Evolutionary conservation across 2,888 invertebrate genomes (phyloP).

Genomic region (Onthophagus sagittarius): DNA sequence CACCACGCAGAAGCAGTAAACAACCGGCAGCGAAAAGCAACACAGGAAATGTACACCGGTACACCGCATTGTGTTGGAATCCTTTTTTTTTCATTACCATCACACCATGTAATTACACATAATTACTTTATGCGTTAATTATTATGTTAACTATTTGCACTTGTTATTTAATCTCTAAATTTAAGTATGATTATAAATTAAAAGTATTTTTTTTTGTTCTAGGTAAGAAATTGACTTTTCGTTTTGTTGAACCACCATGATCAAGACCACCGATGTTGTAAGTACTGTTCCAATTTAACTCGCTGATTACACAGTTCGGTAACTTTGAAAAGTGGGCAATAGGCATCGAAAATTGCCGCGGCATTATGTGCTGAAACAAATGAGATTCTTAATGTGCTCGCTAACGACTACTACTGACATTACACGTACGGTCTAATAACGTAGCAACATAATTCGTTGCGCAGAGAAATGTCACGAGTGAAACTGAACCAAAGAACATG

Average conservation of each 20-base stretch:
- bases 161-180: not conserved
- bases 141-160: not conserved
- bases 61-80: not conserved
- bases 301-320: not conserved
- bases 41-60: not conserved
- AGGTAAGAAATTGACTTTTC: not conserved
- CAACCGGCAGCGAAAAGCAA: not conserved
- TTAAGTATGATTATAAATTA: not conserved
- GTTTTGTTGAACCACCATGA: not conserved
- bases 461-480: not conserved
- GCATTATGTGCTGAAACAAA: not conserved
- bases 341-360: not conserved
- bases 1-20: not conserved
- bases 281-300: not conserved
- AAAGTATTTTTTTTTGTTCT: not conserved
- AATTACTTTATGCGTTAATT: not conserved
- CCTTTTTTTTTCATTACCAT: not conserved
- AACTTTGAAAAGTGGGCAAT: not conserved
- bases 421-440: not conserved
- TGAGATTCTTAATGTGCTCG: not conserved
- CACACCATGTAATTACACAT: not conserved
- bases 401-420: not conserved
- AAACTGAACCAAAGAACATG: not conserved
- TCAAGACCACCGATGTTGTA: not conserved
- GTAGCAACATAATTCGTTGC: not conserved